Base-by-base conservation (phyloP, 2,888 invertebrate genomes). In the Sisyra nigra region DNA sequence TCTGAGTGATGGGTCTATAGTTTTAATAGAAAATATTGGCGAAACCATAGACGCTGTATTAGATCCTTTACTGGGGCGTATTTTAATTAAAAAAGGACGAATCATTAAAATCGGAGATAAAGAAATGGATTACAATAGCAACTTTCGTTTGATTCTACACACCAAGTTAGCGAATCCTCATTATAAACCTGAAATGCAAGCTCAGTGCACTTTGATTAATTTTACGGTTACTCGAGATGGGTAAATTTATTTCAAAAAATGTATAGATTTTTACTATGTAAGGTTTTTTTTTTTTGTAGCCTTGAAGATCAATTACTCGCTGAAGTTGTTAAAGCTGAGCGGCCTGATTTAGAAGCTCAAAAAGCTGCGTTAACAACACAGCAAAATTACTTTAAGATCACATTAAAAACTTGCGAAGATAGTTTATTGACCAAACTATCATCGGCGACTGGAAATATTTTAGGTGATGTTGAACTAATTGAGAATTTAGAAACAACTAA, bases 151-250 rank as follows among this genome's bases (percentile, higher is more conserved):
- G 3, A 77, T 94, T 48, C 60, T 94, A 1, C 93, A 94, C 58
- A 93, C 93, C 0, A 94, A 94, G 63, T 63, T 94, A 47, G 91
- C 88, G 1, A 94, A 94, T 66, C 93, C 93, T 0, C 93, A 93
- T 65, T 94, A 92, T 59, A 89, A 93, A 57, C 93, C 93, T 0
- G 93, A 94, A 65, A 86, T 93, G 77, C 93, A 94, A 63, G 93
- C 93, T 0, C 93, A 94, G 65, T 85, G 91, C 6, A 93, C 93
- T 1, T 71, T 94, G 11, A 92, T 94, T 48, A 93, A 94, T 63
- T 94, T 94, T 55, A 93, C 93, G 2, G 93, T 94, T 2, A 94
- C 93, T 0, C 74, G 78, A 55, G 91, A 93, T 59, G 93, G 89
- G 60, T 67, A 50, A 57, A 56, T 42, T 11, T 24, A 3, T 24